Evolutionary conservation across 2,888 invertebrate species (phyloP).

Genomic region (Masnerella sp.): DNA sequence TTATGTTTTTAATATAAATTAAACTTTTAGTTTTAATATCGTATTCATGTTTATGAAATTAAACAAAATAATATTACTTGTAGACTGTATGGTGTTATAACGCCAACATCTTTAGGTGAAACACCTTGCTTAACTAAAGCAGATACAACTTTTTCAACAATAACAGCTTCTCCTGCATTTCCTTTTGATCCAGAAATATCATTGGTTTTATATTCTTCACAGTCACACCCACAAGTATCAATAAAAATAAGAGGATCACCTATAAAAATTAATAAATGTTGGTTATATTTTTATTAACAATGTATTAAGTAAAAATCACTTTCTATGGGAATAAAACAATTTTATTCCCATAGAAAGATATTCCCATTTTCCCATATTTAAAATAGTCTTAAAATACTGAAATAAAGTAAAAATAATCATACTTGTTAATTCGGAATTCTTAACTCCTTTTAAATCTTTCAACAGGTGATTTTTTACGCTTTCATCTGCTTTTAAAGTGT

Average conservation of each 20-base stretch:
- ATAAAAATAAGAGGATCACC: slow-evolving; percentile 77
- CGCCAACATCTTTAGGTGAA: slow-evolving; percentile 77
- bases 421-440: slow-evolving; percentile 74
- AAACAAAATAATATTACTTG: slow-evolving; percentile 72
- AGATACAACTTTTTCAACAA: slow-evolving; percentile 77
- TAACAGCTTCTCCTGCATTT: slow-evolving; percentile 78
- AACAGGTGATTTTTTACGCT: slow-evolving; percentile 78
- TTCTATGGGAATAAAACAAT: background rate
- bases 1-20: background rate
- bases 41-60: slow-evolving; percentile 11
- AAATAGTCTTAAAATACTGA: too few relatives aligned
- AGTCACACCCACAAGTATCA: slow-evolving; percentile 80
- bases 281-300: too few relatives aligned
- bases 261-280: slow-evolving; percentile 40
- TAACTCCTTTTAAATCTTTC: slow-evolving; percentile 76
- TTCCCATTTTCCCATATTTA: too few relatives aligned
- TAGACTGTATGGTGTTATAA: slow-evolving; percentile 80
- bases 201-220: slow-evolving; percentile 75
- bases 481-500: slow-evolving; percentile 77
- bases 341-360: too few relatives aligned
- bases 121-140: slow-evolving; percentile 77
- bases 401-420: slow-evolving; percentile 32
- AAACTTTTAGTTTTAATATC: too few relatives aligned
- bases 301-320: too few relatives aligned
- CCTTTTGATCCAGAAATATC: slow-evolving; percentile 64